Conservation (phyloP, 2,888 invertebrate genomes). For the Nomada fabriciana region DNA sequence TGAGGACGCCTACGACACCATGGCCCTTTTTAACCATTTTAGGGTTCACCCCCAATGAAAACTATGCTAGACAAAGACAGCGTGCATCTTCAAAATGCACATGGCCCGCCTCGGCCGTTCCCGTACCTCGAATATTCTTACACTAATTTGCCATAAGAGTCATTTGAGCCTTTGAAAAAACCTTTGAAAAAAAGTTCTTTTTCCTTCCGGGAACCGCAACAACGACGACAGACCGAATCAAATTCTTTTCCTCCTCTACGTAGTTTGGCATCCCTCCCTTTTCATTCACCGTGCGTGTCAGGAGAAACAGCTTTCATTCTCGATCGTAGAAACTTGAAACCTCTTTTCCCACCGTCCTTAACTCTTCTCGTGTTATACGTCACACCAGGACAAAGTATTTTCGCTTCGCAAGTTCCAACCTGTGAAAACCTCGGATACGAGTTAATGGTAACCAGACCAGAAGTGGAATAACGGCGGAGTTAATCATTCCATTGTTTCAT, state of each 20-base stretch:
- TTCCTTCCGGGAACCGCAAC: conserved; percentile 19
- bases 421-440: neutral
- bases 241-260: conserved; percentile 37
- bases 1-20: too few relatives aligned
- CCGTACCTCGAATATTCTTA: too few relatives aligned
- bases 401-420: neutral
- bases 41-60: too few relatives aligned
- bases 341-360: neutral
- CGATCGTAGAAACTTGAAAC: conserved; percentile 3
- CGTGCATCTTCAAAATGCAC: too few relatives aligned
- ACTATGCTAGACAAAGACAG: too few relatives aligned
- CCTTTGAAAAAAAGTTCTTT: neutral
- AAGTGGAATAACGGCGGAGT: conserved; percentile 24
- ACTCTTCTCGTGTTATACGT: neutral
- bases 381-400: neutral
- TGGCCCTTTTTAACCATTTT: too few relatives aligned
- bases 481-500: conserved; percentile 29
- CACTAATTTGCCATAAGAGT: neutral
- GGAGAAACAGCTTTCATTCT: conserved; percentile 22
- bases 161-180: neutral
- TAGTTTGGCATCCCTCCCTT: conserved; percentile 7
- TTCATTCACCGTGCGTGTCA: neutral
- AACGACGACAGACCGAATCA: conserved; percentile 50
- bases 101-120: too few relatives aligned
- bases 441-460: conserved; percentile 13